phyloP scores from a whole-genome alignment of 2,113 vertebrate species.

The Thalassoma bifasciatum region DNA sequence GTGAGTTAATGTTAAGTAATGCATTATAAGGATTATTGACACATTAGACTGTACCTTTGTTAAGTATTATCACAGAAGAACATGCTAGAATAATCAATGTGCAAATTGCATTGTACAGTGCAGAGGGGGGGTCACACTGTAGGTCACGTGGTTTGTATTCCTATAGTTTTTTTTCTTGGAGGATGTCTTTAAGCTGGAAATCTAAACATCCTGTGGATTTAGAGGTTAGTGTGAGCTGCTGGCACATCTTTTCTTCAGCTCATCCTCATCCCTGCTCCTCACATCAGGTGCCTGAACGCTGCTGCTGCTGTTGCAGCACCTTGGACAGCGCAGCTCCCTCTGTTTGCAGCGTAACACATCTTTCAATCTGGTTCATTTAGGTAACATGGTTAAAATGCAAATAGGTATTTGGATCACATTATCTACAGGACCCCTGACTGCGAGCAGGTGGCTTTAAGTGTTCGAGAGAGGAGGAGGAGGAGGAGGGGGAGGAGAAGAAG shows the following conservation, averaged over 20 bases:
- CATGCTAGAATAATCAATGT: too few species aligned
- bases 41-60: too few species aligned
- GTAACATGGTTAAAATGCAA: background rate
- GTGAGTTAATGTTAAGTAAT: too few species aligned
- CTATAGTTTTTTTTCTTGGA: background rate
- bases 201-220: background rate
- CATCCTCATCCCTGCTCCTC: constrained; percentile 14
- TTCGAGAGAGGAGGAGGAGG: too few species aligned
- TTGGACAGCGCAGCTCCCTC: constrained; percentile 73
- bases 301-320: constrained; percentile 79
- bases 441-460: background rate
- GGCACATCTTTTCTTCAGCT: background rate
- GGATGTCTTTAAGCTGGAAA: background rate
- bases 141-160: background rate
- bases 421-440: background rate
- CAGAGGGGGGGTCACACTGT: background rate
- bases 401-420: background rate
- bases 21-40: too few species aligned
- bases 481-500: too few species aligned
- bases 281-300: constrained; percentile 17
- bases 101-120: too few species aligned
- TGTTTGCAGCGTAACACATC: background rate
- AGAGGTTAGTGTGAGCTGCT: background rate
- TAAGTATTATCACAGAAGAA: too few species aligned
- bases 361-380: background rate